Conservation (phyloP, 2,797 vertebrate species). For the Chelonia mydas region DNA sequence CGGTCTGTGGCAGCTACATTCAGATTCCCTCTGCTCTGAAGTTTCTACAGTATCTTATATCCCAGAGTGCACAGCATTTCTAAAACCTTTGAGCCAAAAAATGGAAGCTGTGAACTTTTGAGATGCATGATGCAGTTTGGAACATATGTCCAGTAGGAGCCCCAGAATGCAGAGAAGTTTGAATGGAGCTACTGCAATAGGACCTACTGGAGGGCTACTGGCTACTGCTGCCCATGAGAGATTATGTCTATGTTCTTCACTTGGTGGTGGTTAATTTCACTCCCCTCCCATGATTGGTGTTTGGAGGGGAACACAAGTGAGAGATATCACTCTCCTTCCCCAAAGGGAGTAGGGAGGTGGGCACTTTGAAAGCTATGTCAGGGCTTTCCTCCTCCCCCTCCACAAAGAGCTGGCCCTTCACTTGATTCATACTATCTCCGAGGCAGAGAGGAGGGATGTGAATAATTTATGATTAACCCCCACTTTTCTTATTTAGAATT, state of each 20-base stretch:
- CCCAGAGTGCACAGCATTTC: fast-evolving
- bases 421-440: background rate
- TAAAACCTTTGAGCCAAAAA: background rate
- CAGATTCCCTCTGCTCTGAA: background rate
- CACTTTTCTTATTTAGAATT: fast-evolving
- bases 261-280: background rate
- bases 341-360: background rate
- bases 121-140: fast-evolving
- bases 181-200: background rate
- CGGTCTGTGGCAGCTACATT: background rate
- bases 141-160: background rate
- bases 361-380: background rate
- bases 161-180: fast-evolving
- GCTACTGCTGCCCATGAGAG: background rate
- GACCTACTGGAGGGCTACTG: background rate
- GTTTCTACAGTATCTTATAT: fast-evolving
- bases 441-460: background rate
- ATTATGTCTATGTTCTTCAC: background rate
- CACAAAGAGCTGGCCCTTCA: background rate
- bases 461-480: background rate
- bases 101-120: fast-evolving
- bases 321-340: background rate
- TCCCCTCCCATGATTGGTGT: background rate
- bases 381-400: background rate
- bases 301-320: background rate